Percentiles rank a stretch among this genome's conserved stretches.
Evolutionary conservation across 2,113 vertebrate species (phyloP).

Genomic region (Panurus biarmicus): DNA sequence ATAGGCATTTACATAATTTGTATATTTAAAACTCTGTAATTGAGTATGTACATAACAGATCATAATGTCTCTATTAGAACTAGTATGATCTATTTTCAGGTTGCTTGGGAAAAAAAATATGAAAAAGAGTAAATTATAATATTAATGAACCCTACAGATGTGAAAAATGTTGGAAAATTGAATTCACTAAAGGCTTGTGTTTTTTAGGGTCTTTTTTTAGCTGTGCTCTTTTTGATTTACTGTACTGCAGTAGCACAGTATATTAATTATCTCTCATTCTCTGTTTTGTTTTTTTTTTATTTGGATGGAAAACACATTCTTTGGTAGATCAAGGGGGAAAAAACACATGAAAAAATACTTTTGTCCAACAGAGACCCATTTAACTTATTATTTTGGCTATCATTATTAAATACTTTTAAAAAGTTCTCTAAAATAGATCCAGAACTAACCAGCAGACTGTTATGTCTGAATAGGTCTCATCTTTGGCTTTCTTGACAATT

Average conservation of each 20-base stretch:
- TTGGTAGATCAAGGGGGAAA: not conserved
- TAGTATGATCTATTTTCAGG: not conserved
- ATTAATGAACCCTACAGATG: not conserved
- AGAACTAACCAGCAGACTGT: not conserved
- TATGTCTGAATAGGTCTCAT: not conserved
- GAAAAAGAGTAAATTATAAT: not conserved
- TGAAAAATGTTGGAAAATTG: not conserved
- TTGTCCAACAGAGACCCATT: not conserved
- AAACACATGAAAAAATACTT: not conserved
- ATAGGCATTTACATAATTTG: conserved; percentile 48
- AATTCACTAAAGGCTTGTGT: not conserved
- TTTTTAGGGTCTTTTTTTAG: not conserved
- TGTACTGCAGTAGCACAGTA: not conserved
- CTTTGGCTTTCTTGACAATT: not conserved
- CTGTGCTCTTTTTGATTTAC: not conserved
- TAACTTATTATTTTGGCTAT: not conserved
- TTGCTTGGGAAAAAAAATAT: not conserved
- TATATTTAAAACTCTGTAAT: conserved; percentile 33
- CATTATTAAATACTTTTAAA: not conserved
- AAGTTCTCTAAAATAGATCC: not conserved
- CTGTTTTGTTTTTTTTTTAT: not conserved
- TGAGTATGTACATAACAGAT: not conserved
- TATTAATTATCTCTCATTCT: not conserved
- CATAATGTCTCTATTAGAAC: conserved; percentile 1
- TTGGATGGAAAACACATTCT: not conserved